Base-by-base conservation (phyloP, 2,113 vertebrate species). In the Etia nguti region DNA sequence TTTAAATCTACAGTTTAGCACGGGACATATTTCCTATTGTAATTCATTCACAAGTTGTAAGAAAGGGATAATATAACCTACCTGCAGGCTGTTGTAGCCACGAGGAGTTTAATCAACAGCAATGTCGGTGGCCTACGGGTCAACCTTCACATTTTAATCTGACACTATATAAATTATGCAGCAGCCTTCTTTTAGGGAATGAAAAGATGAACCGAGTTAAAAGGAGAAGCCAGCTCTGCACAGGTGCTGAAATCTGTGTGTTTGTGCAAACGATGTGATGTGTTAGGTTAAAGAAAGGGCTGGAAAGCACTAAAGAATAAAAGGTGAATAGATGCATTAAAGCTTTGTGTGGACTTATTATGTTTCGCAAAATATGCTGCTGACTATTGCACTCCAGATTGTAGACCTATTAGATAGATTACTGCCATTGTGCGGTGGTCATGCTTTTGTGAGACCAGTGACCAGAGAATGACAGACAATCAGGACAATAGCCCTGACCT, bases 401-500 rank as follows among this genome's bases (percentile, higher is more conserved):
- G 82, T 31, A 48, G 38, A 73, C 26, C 86, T 81, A 90, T 92
- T 90, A 92, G 92, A 82, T 85, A 88, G 89, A 92, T 95, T 90
- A 93, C 91, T 62, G 84, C 90, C 80, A 88, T 92, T 92, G 92
- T 93, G 81, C 18, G 20, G 34, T 29, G 83, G 62, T 54, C 62
- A 79, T 86, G 91, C 73, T 89, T 87, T 88, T 91, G 86, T 84
- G 70, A 89, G 83, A 80, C 82, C 88, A 83, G 62, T 90, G 90
- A 89, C 85, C 88, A 90, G 82, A 80, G 82, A 79, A 73, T 86
- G 83, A 89, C 86, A 87, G 52, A 88, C 88, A 90, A 75, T n/a
- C 86, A 80, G 87, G 91, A 94, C 94, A 96, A 94, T 75, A 89
- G 88, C 84, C 84, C 87, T 87, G 92, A 95, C 92, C 94, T 89